phyloP scores from a whole-genome alignment of 2,797 vertebrate species.

The Coluber constrictor region DNA sequence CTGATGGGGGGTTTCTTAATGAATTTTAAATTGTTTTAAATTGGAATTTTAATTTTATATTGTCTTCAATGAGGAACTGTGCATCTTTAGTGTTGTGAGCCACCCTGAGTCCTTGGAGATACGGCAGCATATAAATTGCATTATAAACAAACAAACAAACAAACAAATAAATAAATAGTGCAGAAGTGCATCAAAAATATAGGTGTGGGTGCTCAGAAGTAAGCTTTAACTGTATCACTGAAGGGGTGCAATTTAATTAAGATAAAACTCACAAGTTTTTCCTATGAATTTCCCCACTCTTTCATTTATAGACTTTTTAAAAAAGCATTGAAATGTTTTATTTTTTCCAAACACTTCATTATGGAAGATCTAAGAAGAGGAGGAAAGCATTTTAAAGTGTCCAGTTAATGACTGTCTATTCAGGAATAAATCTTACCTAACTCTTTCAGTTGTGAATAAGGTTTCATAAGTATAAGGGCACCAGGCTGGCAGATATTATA shows the following conservation, averaged over 20 bases:
- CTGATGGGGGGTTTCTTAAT: too few relatives aligned
- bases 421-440: background rate
- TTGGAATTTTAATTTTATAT: too few relatives aligned
- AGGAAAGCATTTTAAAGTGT: background rate
- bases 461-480: background rate
- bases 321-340: background rate
- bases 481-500: background rate
- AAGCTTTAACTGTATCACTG: background rate
- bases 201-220: background rate
- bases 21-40: too few relatives aligned
- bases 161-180: background rate
- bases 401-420: background rate
- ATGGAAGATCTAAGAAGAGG: background rate
- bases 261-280: background rate
- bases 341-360: background rate
- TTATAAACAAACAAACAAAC: too few relatives aligned
- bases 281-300: background rate
- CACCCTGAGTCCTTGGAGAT: too few relatives aligned
- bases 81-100: too few relatives aligned
- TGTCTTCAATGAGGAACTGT: too few relatives aligned
- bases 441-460: background rate
- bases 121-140: too few relatives aligned
- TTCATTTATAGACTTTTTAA: background rate
- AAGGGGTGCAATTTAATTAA: background rate
- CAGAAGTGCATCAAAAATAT: background rate